These are phyloP conservation scores for Zingel zingel DNA, from an alignment of 2,113 vertebrate genomes.

Conservation along the genomic window DNA sequence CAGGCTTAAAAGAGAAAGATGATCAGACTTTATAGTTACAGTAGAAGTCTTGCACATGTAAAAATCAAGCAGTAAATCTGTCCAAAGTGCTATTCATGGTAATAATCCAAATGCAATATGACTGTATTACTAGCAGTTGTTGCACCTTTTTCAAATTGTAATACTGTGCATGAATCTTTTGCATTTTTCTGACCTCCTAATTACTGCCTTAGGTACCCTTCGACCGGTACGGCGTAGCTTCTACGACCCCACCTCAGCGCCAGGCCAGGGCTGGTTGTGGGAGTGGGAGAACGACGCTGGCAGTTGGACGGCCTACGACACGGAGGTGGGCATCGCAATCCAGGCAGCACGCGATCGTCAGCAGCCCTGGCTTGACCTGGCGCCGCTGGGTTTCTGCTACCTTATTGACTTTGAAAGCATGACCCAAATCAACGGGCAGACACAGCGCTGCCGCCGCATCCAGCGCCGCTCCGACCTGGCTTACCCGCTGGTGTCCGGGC, in stretches of 20 bases:
- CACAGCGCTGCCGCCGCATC: conserved; percentile 91
- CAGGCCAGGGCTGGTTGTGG: conserved; percentile 97
- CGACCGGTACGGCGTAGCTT: conserved; percentile 94
- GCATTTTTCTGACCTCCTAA: conserved; percentile 2
- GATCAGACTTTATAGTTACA: neutral
- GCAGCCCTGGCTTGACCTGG: conserved; percentile 98
- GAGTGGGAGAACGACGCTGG: conserved; percentile 97
- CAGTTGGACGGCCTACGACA: conserved; percentile 98
- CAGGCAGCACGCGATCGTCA: conserved; percentile 97
- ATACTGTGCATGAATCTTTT: neutral
- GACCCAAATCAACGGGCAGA: conserved; percentile 98
- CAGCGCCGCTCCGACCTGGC: conserved; percentile 92
- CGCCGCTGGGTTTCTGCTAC: conserved; percentile 97
- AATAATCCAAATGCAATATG: neutral
- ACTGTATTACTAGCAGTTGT: neutral
- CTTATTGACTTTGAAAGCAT: conserved; percentile 98
- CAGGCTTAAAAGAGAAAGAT: neutral
- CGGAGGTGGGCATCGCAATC: conserved; percentile 97
- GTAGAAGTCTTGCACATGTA: neutral
- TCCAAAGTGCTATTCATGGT: neutral
- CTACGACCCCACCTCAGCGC: conserved; percentile 95
- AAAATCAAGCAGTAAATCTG: neutral
- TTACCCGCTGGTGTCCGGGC: conserved; percentile 91
- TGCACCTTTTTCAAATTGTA: neutral
- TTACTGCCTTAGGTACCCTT: conserved; percentile 89